Conservation (phyloP, 2,797 vertebrate genomes). For the Siniperca undulata region DNA sequence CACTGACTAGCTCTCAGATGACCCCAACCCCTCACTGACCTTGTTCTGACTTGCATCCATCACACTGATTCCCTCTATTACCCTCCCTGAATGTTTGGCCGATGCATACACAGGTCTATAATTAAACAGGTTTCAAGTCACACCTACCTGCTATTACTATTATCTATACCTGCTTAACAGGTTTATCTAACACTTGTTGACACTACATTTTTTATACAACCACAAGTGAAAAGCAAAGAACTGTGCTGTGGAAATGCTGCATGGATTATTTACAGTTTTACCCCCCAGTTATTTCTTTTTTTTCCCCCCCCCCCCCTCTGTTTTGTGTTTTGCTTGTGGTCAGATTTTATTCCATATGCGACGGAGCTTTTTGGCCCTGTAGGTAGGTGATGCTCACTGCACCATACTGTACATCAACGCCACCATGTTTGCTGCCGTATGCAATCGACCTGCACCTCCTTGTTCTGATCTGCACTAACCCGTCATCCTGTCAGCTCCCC, state of each 20-base stretch:
- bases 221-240: slow-evolving; percentile 26
- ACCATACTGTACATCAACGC: slow-evolving; percentile 43
- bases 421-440: slow-evolving; percentile 52
- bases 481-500: slow-evolving; percentile 22
- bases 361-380: slow-evolving; percentile 92
- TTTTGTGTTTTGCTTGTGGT: slow-evolving; percentile 84
- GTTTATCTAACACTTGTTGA: neutral
- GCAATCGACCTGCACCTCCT: slow-evolving; percentile 48
- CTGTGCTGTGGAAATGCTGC: slow-evolving; percentile 68
- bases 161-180: neutral
- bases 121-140: neutral
- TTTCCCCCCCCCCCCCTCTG: slow-evolving; percentile 66
- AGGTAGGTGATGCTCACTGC: slow-evolving; percentile 88
- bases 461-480: slow-evolving; percentile 65
- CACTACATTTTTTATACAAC: slow-evolving; percentile 9
- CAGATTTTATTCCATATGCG: slow-evolving; percentile 94
- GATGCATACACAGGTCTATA: neutral
- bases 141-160: neutral
- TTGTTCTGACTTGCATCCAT: slow-evolving; percentile 27
- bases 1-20: slow-evolving; percentile 22
- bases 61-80: slow-evolving; percentile 48
- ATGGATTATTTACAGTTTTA: slow-evolving; percentile 83
- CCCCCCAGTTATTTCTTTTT: slow-evolving; percentile 73
- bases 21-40: neutral
- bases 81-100: slow-evolving; percentile 46